Evolutionary conservation across 1,140 invertebrate genomes (phyloP).

Genomic region (Solen grandis): DNA sequence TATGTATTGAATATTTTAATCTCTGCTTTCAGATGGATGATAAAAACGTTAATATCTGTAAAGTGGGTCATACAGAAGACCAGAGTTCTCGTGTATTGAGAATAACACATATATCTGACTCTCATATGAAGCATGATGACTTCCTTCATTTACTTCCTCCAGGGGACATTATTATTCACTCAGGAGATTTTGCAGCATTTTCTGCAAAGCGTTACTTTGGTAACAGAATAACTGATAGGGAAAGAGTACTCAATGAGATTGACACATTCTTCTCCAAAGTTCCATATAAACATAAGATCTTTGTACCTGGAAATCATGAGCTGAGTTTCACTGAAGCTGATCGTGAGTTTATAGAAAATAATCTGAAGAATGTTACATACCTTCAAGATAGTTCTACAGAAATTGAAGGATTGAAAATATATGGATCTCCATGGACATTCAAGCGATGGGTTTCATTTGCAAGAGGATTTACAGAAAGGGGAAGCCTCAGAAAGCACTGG

Average conservation of each 20-base stretch:
- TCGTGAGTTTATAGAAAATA: not conserved
- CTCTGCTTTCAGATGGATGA: too few species aligned
- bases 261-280: constrained; percentile 36
- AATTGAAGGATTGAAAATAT: constrained; percentile 50
- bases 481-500: constrained; percentile 8
- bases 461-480: constrained; percentile 17
- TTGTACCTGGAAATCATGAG: constrained; percentile 53
- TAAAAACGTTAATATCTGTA: constrained; percentile 11
- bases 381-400: constrained; percentile 27
- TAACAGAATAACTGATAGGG: not conserved
- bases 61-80: constrained; percentile 18
- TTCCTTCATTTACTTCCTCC: constrained; percentile 13
- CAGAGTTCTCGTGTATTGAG: not conserved
- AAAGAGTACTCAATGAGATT: constrained; percentile 11
- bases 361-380: constrained; percentile 30
- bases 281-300: constrained; percentile 34
- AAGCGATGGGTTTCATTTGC: constrained; percentile 40
- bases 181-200: constrained; percentile 41
- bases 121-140: constrained; percentile 47
- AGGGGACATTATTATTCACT: constrained; percentile 49
- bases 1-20: too few species aligned
- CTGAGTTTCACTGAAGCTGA: constrained; percentile 6
- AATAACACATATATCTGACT: constrained; percentile 48
- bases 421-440: constrained; percentile 38
- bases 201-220: constrained; percentile 6